phyloP scores from a whole-genome alignment of 2,113 vertebrate genomes.

The Callionymus lyra region DNA sequence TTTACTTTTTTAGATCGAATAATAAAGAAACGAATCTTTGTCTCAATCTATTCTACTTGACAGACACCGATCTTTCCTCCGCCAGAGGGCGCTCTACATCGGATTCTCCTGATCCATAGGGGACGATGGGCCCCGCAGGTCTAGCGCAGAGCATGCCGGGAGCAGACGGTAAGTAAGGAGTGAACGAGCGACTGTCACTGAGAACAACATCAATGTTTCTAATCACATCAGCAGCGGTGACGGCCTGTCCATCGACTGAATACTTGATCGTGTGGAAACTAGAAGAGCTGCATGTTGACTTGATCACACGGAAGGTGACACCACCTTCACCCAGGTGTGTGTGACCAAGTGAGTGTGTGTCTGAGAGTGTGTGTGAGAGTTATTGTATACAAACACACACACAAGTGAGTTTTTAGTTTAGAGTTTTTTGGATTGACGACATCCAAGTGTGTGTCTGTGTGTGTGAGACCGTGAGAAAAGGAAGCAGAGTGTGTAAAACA shows the following conservation, averaged over 20 bases:
- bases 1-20: no score
- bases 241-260: constrained; percentile 4
- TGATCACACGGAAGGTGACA: constrained; percentile 32
- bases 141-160: no score
- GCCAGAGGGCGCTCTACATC: no score
- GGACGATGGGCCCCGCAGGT: no score
- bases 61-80: no score
- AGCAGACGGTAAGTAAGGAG: constrained; percentile 3
- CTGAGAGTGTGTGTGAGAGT: not conserved
- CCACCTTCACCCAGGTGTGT: constrained; percentile 19
- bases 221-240: constrained; percentile 8
- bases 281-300: constrained; percentile 20
- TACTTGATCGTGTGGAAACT: constrained; percentile 21
- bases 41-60: no score
- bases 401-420: no score
- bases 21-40: no score
- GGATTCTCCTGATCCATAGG: no score
- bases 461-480: not conserved
- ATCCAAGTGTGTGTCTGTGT: constrained; percentile 2
- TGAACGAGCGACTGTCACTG: not conserved
- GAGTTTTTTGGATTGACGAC: no score
- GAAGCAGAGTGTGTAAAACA: constrained; percentile 8
- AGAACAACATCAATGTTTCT: constrained; percentile 12
- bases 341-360: not conserved
- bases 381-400: no score